A percentile compares a stretch with the other conserved stretches of the same genome.
Conservation (phyloP, 1,140 invertebrate genomes). For the Panagrolaimus sp. region DNA sequence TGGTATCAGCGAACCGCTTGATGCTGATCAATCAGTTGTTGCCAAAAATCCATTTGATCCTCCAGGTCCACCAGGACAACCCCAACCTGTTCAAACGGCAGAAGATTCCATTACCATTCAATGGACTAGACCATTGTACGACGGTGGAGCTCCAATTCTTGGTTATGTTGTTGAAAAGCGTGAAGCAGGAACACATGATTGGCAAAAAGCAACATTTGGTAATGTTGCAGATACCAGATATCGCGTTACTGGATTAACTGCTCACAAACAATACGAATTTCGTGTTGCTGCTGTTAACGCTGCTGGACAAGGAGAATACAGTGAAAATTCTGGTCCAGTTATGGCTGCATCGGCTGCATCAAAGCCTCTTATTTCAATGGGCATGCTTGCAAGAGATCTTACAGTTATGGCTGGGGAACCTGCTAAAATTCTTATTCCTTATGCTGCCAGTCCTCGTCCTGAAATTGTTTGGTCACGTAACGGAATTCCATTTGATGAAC, state of each 20-base stretch:
- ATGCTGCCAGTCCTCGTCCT: conserved; percentile 71
- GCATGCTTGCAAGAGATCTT: conserved; percentile 42
- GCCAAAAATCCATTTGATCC: conserved; percentile 85
- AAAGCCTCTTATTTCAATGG: conserved; percentile 59
- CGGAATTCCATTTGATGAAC: conserved; percentile 72
- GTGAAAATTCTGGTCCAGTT: conserved; percentile 81
- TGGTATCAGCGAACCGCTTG: conserved; percentile 74
- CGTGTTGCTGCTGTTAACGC: conserved; percentile 87
- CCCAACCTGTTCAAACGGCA: conserved; percentile 83
- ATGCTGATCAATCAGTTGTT: conserved; percentile 77
- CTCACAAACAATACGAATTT: conserved; percentile 95
- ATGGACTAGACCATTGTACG: conserved; percentile 84
- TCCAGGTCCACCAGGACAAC: conserved; percentile 73
- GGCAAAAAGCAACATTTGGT: conserved; percentile 75
- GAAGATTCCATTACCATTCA: conserved; percentile 92
- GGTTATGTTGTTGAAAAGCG: conserved; percentile 93
- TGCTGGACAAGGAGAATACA: conserved; percentile 85
- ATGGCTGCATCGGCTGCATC: conserved; percentile 77
- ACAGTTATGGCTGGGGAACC: conserved; percentile 43
- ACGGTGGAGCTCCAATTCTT: conserved; percentile 82
- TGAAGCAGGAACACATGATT: conserved; percentile 70
- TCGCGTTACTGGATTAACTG: conserved; percentile 77
- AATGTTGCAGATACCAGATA: conserved; percentile 65
- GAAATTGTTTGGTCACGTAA: conserved; percentile 78
- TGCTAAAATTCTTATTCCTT: conserved; percentile 67